phyloP scores from a whole-genome alignment of 2,797 vertebrate species.

The Smutsia gigantea region DNA sequence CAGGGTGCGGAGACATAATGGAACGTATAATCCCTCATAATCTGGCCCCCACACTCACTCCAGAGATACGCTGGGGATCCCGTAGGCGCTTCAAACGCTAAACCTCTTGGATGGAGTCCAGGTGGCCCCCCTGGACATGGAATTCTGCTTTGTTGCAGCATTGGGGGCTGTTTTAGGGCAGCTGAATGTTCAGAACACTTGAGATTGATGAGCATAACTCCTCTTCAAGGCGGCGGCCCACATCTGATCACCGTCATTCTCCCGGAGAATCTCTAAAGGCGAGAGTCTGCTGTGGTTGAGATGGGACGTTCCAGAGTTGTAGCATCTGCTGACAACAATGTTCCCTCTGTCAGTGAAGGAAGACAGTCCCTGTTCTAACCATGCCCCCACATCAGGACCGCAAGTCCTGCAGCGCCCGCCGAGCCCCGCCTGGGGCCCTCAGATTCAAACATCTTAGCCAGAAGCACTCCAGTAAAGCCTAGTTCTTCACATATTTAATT shows the following conservation, averaged over 20 bases:
- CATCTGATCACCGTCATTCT: background rate
- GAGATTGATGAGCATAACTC: background rate
- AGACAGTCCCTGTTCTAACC: background rate
- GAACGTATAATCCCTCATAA: background rate
- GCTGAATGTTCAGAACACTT: background rate
- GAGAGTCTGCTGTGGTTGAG: background rate
- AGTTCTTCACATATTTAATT: background rate
- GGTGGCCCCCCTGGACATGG: background rate
- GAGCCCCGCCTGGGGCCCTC: background rate
- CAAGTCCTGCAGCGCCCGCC: background rate
- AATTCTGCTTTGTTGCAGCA: background rate
- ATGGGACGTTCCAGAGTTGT: background rate
- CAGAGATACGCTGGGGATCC: background rate
- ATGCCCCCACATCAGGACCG: background rate
- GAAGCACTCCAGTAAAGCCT: background rate
- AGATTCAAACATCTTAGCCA: background rate
- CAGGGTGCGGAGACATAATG: background rate
- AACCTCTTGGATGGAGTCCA: background rate
- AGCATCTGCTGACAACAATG: background rate
- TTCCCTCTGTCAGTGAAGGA: background rate
- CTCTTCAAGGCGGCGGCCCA: background rate
- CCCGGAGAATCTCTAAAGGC: background rate
- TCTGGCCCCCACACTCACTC: background rate
- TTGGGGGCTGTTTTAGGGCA: background rate
- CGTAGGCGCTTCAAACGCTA: background rate